A percentile compares a stretch with the other conserved stretches of the same genome.
Evolutionary conservation across 2,113 vertebrate genomes (phyloP).

Genomic region (Ailuropoda melanoleuca): DNA sequence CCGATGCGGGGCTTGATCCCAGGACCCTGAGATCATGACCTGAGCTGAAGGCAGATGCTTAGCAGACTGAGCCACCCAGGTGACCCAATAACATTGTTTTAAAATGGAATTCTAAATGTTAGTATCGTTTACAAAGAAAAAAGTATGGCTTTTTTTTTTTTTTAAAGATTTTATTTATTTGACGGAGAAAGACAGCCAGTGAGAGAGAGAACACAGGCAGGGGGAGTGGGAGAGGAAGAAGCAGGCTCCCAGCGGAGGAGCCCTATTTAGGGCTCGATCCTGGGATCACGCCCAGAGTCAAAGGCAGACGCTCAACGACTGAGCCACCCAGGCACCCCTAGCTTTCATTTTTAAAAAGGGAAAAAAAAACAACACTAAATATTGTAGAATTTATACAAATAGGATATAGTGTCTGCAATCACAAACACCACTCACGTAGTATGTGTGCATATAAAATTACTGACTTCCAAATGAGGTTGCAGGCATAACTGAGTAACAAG

Average conservation of each 20-base stretch:
- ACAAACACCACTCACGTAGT: not conserved
- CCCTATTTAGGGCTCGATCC: too few relatives aligned
- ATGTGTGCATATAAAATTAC: not conserved
- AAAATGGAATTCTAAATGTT: conserved; percentile 17
- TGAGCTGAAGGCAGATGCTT: not conserved
- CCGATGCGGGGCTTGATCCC: not conserved
- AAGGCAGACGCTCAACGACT: too few relatives aligned
- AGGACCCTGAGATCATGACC: not conserved
- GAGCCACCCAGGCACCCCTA: too few relatives aligned
- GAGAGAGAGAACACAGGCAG: too few relatives aligned
- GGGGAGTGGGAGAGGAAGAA: too few relatives aligned
- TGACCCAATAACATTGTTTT: not conserved
- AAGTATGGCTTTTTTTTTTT: not conserved
- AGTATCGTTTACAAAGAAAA: conserved; percentile 5
- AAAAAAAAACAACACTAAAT: not conserved
- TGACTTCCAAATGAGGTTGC: not conserved
- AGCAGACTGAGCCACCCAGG: not conserved
- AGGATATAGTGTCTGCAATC: not conserved
- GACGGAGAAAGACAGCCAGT: too few relatives aligned
- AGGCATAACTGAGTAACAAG: not conserved
- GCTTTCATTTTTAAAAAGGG: conserved; percentile 12
- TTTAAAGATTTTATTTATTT: too few relatives aligned
- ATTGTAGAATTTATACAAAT: not conserved
- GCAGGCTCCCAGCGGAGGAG: too few relatives aligned
- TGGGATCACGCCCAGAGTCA: too few relatives aligned